phyloP scores from a whole-genome alignment of 92 coral and sea anemone genomes.

The Umimayanthus kanabou region DNA sequence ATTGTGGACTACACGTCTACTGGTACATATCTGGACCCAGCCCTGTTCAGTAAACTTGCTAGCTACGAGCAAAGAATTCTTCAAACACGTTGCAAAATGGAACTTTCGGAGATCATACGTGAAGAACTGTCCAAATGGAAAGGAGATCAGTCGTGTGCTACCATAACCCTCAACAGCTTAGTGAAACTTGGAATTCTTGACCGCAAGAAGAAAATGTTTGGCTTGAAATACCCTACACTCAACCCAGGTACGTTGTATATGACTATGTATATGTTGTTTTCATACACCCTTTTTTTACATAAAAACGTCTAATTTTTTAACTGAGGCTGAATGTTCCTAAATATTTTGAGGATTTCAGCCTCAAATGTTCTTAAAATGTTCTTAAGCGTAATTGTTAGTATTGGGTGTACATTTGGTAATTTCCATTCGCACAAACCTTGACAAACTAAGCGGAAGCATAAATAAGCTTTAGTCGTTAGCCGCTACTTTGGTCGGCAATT shows the following conservation, averaged over 20 bases:
- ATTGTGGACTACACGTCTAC: slow-evolving; percentile 56
- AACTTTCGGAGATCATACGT: slow-evolving; percentile 48
- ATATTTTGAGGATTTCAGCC: too few species aligned
- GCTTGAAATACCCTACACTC: slow-evolving; percentile 65
- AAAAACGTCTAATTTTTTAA: too few species aligned
- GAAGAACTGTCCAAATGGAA: slow-evolving; percentile 51
- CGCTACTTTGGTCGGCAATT: too few species aligned
- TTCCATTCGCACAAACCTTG: too few species aligned
- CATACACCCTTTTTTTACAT: too few species aligned
- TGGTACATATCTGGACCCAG: slow-evolving; percentile 62
- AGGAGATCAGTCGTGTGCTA: slow-evolving; percentile 52
- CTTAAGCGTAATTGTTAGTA: too few species aligned
- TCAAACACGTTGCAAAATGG: slow-evolving; percentile 49
- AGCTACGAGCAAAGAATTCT: slow-evolving; percentile 47
- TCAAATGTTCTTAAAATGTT: too few species aligned
- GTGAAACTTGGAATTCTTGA: slow-evolving; percentile 73
- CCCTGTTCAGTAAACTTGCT: slow-evolving; percentile 59
- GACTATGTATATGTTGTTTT: too few species aligned
- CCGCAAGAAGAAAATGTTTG: slow-evolving; percentile 54
- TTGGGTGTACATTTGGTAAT: too few species aligned
- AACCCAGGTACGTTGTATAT: slow-evolving; percentile 56
- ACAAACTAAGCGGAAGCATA: too few species aligned
- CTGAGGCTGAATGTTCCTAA: too few species aligned
- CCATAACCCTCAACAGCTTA: slow-evolving; percentile 64
- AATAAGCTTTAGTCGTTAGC: too few species aligned